Evolutionary conservation across 2,888 invertebrate genomes (phyloP).

Genomic region (Blera fallax): DNA sequence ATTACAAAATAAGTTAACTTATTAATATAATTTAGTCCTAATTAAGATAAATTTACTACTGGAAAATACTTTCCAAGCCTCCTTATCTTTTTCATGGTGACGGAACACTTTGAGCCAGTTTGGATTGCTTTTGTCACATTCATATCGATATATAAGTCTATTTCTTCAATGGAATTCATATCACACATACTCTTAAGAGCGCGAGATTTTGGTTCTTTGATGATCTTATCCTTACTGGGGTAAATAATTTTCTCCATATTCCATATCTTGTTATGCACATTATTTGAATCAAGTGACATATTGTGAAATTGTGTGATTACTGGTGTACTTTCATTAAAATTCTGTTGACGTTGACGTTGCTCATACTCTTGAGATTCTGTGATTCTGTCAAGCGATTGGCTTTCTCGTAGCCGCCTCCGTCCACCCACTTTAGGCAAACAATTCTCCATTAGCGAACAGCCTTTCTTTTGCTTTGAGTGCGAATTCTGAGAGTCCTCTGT

Average conservation of each 20-base stretch:
- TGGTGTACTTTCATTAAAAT: slow-evolving; percentile 74
- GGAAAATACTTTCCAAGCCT: slow-evolving; percentile 87
- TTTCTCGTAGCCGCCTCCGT: slow-evolving; percentile 88
- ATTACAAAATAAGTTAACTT: slow-evolving; percentile 68
- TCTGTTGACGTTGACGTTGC: slow-evolving; percentile 77
- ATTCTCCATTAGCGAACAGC: slow-evolving; percentile 68
- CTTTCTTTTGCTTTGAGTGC: slow-evolving; percentile 75
- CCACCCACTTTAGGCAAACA: slow-evolving; percentile 84
- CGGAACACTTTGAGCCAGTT: slow-evolving; percentile 80
- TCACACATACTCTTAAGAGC: slow-evolving; percentile 78
- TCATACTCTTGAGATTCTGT: slow-evolving; percentile 91
- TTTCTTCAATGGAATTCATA: slow-evolving; percentile 80
- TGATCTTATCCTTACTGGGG: slow-evolving; percentile 48
- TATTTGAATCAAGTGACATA: slow-evolving; percentile 76
- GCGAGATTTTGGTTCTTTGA: slow-evolving; percentile 67
- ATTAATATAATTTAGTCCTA: slow-evolving; percentile 31
- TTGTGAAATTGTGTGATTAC: slow-evolving; percentile 37
- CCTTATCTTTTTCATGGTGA: slow-evolving; percentile 83
- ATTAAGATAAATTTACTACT: slow-evolving; percentile 82
- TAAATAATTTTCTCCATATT: slow-evolving; percentile 61
- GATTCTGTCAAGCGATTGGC: slow-evolving; percentile 92
- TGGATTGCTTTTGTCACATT: slow-evolving; percentile 80
- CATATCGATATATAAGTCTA: slow-evolving; percentile 80
- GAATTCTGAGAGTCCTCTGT: slow-evolving; percentile 78
- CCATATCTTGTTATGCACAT: slow-evolving; percentile 73